Evolutionary conservation across 1,140 invertebrate genomes (phyloP).

Genomic region (Andrena cerasifolii): DNA sequence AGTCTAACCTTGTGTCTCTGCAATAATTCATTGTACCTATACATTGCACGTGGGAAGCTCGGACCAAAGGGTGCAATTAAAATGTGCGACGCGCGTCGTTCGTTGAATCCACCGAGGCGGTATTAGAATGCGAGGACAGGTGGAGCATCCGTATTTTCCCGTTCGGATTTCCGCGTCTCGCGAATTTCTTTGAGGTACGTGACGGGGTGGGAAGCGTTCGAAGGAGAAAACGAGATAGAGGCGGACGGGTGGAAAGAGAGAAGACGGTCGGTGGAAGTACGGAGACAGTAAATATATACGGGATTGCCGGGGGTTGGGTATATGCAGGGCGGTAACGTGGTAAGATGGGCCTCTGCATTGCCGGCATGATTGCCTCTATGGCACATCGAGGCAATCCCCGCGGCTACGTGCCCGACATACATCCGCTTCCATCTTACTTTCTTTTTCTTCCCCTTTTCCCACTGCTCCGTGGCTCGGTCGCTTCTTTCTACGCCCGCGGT

Average conservation of each 20-base stretch:
- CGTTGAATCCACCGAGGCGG: conserved; percentile 4
- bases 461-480: conserved; percentile 74
- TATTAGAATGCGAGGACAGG: conserved; percentile 43
- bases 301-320: conserved; percentile 68
- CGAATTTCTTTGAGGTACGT: conserved; percentile 60
- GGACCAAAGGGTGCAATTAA: conserved; percentile 4
- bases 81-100: not conserved
- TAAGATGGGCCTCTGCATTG: conserved; percentile 81
- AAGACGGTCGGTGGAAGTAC: conserved; percentile 64
- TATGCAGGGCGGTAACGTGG: conserved; percentile 77
- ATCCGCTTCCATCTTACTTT: conserved; percentile 80
- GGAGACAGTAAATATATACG: conserved; percentile 74
- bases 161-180: conserved; percentile 46
- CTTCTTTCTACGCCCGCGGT: conserved; percentile 52
- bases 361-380: conserved; percentile 83
- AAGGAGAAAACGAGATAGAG: conserved; percentile 18
- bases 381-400: conserved; percentile 83
- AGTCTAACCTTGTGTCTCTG: too few species aligned
- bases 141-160: conserved; percentile 42
- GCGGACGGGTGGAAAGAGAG: conserved; percentile 19
- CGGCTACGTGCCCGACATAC: conserved; percentile 82
- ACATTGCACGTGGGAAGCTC: accelerated
- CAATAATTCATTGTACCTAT: too few species aligned
- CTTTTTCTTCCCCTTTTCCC: conserved; percentile 66
- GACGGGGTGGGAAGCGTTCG: conserved; percentile 10